Base-by-base conservation (phyloP, 2,113 vertebrate genomes). In the Hucho hucho region DNA sequence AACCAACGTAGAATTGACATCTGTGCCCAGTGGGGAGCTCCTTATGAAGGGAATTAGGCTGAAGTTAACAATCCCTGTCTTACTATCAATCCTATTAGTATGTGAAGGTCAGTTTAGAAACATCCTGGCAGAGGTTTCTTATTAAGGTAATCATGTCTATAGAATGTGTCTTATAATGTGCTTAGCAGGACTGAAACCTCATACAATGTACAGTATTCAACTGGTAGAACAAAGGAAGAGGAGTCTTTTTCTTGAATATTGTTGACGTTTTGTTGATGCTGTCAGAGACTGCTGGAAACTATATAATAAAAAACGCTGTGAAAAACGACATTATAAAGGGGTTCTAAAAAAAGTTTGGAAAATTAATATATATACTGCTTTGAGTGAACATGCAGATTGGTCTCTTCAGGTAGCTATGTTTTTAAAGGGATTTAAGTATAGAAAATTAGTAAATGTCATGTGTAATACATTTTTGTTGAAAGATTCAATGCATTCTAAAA, bases 51-150 rank as follows among this genome's bases (percentile, higher is more conserved):
- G 81, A 82, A 81, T 91, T 89, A 90, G 91, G 82, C 83, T 93
- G 83, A 70, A 56, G 87, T 87, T 89, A 91, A 88, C 89, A 89
- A 89, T 81, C 86, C 65, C 29, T 68, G 76, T 79, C 73, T 12
- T 59, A 69, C 76, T 79, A 75, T 76, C 79, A 82, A 93, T 92
- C 91, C 89, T 83, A 84, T 93, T 91, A 93, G 56, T 25, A 80
- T 72, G 74, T 92, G 89, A 92, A 93, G 92, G 92, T 93, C 91
- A 86, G 49, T 73, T 46, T 56, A 78, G 43, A 80, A 64, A 79
- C 78, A 74, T 75, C 73, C 74, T 61, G 22, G 29, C 32, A 28
- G 25, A 70, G 63, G 24, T 58, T 64, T 64, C 1, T 43, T 73
- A 64, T 73, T 22, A 14, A 20, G 64, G 37, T 58, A 43, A 86